Evolutionary conservation across 2,113 vertebrate genomes (phyloP), one percentile per base, ranked within the genome.

Genomic region (Hemiscyllium ocellatum): DNA sequence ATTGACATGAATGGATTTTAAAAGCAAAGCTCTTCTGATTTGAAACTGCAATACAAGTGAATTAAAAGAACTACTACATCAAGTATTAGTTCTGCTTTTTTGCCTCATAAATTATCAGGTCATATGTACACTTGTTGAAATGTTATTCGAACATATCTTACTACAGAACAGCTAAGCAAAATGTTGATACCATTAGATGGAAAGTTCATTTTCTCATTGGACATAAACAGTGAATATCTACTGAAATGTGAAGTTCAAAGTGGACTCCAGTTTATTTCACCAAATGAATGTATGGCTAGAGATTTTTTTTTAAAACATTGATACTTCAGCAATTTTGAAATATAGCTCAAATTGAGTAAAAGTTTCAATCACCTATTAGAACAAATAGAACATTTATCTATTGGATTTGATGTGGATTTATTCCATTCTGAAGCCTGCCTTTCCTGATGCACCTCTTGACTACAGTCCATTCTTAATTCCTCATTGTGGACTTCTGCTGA

Each of bases 381-480:
- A 76, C 94, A 95, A 26, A 95, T 29, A 17, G 12, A 24, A 76
- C 94, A 95, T 95, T 95, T 19, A 17, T 95, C 94, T 69, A 15
- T 29, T 72, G 94, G 22, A 29, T 70, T 52, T 10, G 69, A 52
- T 52, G 37, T 52, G 24, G 42, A 52, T 72, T 72, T 70, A 76
- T 95, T 52, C 26, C 61, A 19, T 37, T 93, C 89, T 19, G 89
- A 93, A 10, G 61, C 33, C 61, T 66, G 89, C 33, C 6, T 37
- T 17, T 93, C 65, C 89, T 93, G 89, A 22, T 66, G 3, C 19
- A 19, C 61, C 65, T n/a, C 56, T 93, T 93, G 61, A 93, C 37
- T 66, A 93, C 15, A 66, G 17, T 37, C 61, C 61, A 72, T 29
- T 72, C 20, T 95, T 15, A 47, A 20, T 52, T 95, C 69, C 37